phyloP scores from a whole-genome alignment of 1,140 invertebrate genomes.

The Brachionus manjavacas region DNA sequence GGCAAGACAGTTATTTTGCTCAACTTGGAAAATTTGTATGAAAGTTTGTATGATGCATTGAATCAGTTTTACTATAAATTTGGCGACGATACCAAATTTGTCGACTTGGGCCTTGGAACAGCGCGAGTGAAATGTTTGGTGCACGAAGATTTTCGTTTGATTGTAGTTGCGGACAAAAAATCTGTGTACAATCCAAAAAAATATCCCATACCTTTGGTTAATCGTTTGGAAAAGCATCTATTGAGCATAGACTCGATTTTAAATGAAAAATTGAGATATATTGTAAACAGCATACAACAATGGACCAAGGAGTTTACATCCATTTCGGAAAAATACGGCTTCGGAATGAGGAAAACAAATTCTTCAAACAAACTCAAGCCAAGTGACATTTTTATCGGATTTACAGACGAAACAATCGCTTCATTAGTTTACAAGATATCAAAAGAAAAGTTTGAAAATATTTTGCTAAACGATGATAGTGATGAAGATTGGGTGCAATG shows the following conservation, averaged over 20 bases:
- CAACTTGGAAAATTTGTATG: conserved; percentile 54
- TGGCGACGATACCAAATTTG: conserved; percentile 50
- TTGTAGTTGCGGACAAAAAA: conserved; percentile 53
- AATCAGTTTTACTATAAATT: conserved; percentile 54
- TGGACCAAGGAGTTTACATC: conserved; percentile 48
- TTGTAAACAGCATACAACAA: conserved; percentile 46
- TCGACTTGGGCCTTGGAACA: conserved; percentile 54
- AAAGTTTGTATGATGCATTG: conserved; percentile 55
- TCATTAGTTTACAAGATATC: conserved; percentile 47
- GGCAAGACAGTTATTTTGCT: conserved; percentile 53
- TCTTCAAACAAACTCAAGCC: not conserved
- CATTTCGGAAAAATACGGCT: not conserved
- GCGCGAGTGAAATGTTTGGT: conserved; percentile 54
- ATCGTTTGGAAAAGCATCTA: conserved; percentile 53
- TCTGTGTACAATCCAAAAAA: conserved; percentile 48
- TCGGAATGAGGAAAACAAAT: not conserved
- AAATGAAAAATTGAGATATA: conserved; percentile 45
- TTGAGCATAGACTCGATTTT: conserved; percentile 49
- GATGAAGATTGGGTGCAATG: not conserved
- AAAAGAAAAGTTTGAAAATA: not conserved
- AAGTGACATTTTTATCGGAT: conserved; percentile 45
- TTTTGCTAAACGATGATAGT: not conserved
- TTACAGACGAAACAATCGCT: conserved; percentile 49
- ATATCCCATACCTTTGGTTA: conserved; percentile 54
- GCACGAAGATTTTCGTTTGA: conserved; percentile 51